Base-by-base conservation (phyloP, 2,888 invertebrate species). In the Labia minor region DNA sequence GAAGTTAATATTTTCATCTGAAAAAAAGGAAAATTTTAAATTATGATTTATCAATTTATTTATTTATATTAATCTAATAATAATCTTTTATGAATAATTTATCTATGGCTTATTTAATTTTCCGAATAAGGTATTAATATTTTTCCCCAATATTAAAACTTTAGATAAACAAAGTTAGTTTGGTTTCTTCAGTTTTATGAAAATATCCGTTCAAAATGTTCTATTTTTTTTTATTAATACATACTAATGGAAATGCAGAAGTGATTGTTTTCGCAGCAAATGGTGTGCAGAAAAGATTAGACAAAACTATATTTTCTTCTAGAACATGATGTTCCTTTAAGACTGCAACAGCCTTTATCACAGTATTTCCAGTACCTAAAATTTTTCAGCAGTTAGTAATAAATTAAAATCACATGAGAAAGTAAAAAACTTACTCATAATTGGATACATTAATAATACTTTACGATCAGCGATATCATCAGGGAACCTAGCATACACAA, bases 401-500 rank as follows among this genome's bases (percentile, higher is more conserved):
- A 65, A 71, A 71, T 65, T 65, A 63, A 64, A 18, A 14, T 1
- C 20, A 18, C 19, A 19, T 20, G 65, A 63, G 37, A n/a, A n/a
- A n/a, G n/a, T n/a, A 63, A 64, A 62, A 63, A 20, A 79, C 82
- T 79, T 76, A 83, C 95, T 95, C 94, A 99, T 95, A 67, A 98
- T 98, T 10, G 98, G 98, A 79, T 99, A 99, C 93, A 99, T 95
- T 1, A 99, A 83, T 62, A 99, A 81, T 61, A 98, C 95, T 76
- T 86, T 86, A 72, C 98, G 82, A 66, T 87, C 83, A 0, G 90
- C 84, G 70, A 99, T 95, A 76, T 98, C 98, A 71, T 95, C 95
- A 0, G 98, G 97, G 76, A 99, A 95, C 76, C 98, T 90, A 3
- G 98, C 93, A 77, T 99, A 99, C 1, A 98, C 95, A 0, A 99